phyloP scores from a whole-genome alignment of 2,888 invertebrate genomes.

The Acanthosepion pharaonis region DNA sequence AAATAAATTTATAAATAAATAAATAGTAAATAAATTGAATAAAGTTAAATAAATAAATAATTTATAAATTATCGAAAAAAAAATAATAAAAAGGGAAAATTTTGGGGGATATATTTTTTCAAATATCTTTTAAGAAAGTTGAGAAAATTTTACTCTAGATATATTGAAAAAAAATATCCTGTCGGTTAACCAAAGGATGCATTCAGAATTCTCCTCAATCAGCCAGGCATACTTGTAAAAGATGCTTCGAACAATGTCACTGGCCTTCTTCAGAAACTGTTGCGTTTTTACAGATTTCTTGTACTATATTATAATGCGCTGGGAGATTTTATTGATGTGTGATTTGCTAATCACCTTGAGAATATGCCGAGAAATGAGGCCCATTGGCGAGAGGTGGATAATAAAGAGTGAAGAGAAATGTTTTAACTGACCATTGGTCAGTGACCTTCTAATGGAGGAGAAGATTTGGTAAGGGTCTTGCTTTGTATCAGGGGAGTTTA shows the following conservation, averaged over 20 bases:
- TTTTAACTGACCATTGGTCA: not conserved
- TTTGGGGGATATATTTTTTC: no score
- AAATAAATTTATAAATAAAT: no score
- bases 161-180: no score
- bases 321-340: not conserved
- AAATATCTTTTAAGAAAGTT: no score
- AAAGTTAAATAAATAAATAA: no score
- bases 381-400: not conserved
- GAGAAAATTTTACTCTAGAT: no score
- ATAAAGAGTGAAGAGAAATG: not conserved
- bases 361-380: not conserved
- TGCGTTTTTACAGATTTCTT: not conserved
- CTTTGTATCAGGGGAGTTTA: not conserved
- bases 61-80: no score
- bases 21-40: no score
- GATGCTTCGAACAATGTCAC: not conserved
- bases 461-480: constrained; percentile 13
- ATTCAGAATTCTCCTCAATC: no score
- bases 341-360: not conserved
- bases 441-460: constrained; percentile 18
- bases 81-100: no score
- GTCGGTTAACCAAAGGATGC: no score
- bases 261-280: not conserved
- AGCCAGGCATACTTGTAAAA: not conserved
- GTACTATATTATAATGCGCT: not conserved